Conservation (phyloP, 2,888 invertebrate genomes). For the Leptinotarsa juncta region DNA sequence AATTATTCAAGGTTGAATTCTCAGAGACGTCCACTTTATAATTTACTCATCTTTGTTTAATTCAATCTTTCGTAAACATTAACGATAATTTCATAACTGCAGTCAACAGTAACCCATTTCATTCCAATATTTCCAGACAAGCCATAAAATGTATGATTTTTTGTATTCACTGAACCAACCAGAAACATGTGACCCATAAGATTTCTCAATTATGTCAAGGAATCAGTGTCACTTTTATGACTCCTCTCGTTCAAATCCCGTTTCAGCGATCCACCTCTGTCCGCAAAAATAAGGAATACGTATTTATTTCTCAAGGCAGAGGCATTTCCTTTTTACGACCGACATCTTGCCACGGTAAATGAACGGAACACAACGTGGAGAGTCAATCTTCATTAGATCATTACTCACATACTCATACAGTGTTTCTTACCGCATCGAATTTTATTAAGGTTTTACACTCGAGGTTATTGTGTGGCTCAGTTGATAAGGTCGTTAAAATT, state of each 20-base stretch:
- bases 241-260: not conserved
- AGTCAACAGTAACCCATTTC: too few species aligned
- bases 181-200: not conserved
- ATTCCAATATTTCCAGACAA: too few species aligned
- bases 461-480: conserved; percentile 29
- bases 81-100: too few species aligned
- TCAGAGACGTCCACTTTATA: too few species aligned
- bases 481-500: conserved; percentile 38
- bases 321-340: conserved; percentile 27
- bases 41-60: too few species aligned
- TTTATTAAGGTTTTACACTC: conserved; percentile 31
- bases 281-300: conserved; percentile 1
- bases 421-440: conserved; percentile 28
- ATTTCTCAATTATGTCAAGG: not conserved
- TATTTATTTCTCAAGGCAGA: conserved; percentile 26
- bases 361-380: conserved; percentile 27
- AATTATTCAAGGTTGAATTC: too few species aligned
- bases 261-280: not conserved
- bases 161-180: too few species aligned
- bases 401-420: conserved; percentile 37
- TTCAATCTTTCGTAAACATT: too few species aligned
- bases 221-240: not conserved
- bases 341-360: conserved; percentile 14
- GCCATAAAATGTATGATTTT: too few species aligned
- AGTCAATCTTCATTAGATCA: conserved; percentile 40